Evolutionary conservation across 2,113 vertebrate species (phyloP), one percentile per base, ranked within the genome.

Genomic region (Mobula birostris): DNA sequence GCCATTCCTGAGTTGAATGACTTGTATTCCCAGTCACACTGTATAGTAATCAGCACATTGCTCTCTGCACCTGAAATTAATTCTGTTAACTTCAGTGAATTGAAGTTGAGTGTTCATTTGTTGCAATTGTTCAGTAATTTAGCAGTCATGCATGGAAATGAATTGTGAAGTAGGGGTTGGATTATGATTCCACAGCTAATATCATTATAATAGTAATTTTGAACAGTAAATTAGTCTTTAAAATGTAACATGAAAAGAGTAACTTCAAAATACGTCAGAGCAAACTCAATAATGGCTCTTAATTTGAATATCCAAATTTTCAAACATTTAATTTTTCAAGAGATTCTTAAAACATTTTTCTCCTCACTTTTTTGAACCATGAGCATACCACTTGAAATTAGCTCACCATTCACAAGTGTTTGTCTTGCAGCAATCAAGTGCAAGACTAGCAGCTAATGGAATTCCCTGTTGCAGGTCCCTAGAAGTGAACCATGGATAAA

Each of bases 371-470:
- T 70, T 92, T 36, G 36, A 63, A 92, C 88, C 66, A 36, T 63
- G 36, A 8, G 8, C 19, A 36, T 24, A 68, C 61, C n/a, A 24
- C 88, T 70, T 92, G 88, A 70, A 92, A 40, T 40, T 15, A 92
- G 32, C 88, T 92, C 32, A 92, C 7, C 63, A 92, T 1, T 92
- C 88, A 72, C 66, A 72, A 68, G 61, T 72, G 66, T 92, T 92
- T 92, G 88, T 70, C 88, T 70, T 92, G 70, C 66, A 40, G 88
- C 88, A 92, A 72, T 92, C 63, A 70, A 92, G 63, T 68, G 61
- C 66, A 72, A 36, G 88, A 92, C 88, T 70, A 21, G 88, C 19
- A 92, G 88, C 88, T 36, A 68, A 92, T 92, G 88, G 63, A 92
- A 92, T 92, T 63, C 88, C 88, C 88, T 72, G 15, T 36, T 36